Evolutionary conservation across 2,113 vertebrate genomes (phyloP).

Genomic region (Boulengeromyrus knoepffleri): DNA sequence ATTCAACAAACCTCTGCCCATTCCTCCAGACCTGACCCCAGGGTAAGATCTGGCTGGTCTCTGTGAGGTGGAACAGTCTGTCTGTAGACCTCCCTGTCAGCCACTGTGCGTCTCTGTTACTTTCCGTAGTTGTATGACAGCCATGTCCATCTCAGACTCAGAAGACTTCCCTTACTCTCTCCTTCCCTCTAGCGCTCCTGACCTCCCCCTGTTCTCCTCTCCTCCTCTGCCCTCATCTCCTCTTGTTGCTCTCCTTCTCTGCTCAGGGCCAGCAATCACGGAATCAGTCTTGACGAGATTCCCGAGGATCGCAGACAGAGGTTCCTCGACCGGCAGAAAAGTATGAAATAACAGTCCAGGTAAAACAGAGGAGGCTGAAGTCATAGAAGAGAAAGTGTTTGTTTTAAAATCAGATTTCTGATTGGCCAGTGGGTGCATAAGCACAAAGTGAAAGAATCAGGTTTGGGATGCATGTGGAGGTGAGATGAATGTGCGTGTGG

Average conservation of each 20-base stretch:
- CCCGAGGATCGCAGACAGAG: conserved; percentile 65
- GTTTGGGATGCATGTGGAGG: neutral
- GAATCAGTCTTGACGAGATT: conserved; percentile 73
- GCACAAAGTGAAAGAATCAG: neutral
- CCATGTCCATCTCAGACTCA: neutral
- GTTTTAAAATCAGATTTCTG: neutral
- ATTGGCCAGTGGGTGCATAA: neutral
- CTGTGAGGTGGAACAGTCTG: neutral
- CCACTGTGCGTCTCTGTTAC: neutral
- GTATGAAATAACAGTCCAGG: conserved; percentile 40
- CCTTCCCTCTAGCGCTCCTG: neutral
- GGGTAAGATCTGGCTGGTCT: conserved; percentile 57
- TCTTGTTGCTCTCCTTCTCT: neutral
- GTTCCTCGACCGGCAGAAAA: conserved; percentile 66
- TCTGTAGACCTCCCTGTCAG: neutral
- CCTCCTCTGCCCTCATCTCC: neutral
- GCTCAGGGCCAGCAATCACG: conserved; percentile 64
- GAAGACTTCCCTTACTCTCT: neutral
- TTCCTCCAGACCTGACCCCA: conserved; percentile 64
- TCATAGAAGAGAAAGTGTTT: neutral
- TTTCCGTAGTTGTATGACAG: neutral
- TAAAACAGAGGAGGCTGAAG: neutral
- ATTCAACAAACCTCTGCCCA: conserved; percentile 72
- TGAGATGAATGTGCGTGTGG: neutral
- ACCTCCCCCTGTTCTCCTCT: neutral